Evolutionary conservation across 2,113 vertebrate genomes (phyloP), one percentile per base, ranked within the genome.

Genomic region (Chunga burmeisteri): DNA sequence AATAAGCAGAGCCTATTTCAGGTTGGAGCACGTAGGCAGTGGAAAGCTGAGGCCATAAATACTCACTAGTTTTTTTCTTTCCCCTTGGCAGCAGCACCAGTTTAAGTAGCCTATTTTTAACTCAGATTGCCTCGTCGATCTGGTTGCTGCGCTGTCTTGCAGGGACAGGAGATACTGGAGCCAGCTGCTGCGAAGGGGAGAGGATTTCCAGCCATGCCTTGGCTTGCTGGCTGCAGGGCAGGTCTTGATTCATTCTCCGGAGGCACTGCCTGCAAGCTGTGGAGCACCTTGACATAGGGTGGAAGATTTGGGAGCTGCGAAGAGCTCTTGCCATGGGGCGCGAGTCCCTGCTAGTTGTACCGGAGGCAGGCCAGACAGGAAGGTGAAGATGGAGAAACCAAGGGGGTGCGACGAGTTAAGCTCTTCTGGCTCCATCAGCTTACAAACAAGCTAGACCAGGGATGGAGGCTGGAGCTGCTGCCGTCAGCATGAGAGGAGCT

Each of bases 101-200:
- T 97, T 89, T 96, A 97, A 96, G 96, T 88, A 96, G 90, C 85
- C 81, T 97, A 96, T 97, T 96, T 97, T 96, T 97, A 96, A 68
- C 93, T 80, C 81, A 30, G 81, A 82, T 96, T 87, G 62, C 78
- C 81, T 93, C 18, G 4, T 58, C 26, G 6, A 72, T 87, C 84
- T 65, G 46, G 40, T 87, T 32, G 30, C 89, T 81, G 72, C 0
- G 0, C 94, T 84, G 53, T 56, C 87, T 96, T 19, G 1, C 58
- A 82, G 74, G 40, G 78, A 85, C 78, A 46, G 50, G 46, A 68
- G 71, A 58, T 62, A 75, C 74, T 3, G 1, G 40, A 78, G 26
- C 42, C 77, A 53, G 70, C 47, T 3, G 1, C 90, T 66, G 56
- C 4, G 1, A 55, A 86, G 73, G 81, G 84, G 46, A 90, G n/a